phyloP scores from a whole-genome alignment of 2,888 invertebrate species.

The Rhodophaea formosa region DNA sequence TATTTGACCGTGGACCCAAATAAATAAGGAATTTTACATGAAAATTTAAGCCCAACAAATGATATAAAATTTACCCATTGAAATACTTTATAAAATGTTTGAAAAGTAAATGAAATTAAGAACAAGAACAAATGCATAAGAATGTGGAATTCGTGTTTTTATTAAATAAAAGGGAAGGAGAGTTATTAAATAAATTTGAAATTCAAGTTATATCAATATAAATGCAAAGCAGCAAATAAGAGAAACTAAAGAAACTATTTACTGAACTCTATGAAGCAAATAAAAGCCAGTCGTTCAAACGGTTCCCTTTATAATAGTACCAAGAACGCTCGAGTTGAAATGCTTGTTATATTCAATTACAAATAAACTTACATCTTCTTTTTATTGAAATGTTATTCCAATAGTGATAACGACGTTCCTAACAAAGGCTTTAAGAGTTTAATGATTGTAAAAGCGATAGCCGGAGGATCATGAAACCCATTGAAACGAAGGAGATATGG shows the following conservation, averaged over 20 bases:
- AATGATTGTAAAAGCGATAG: slow-evolving; percentile 16
- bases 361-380: background rate
- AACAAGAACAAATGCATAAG: background rate
- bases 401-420: background rate
- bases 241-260: too few species aligned
- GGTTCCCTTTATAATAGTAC: too few species aligned
- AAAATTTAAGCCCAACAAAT: background rate
- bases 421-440: slow-evolving; percentile 7
- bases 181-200: too few species aligned
- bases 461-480: slow-evolving; percentile 11
- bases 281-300: background rate
- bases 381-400: background rate
- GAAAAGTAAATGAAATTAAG: background rate
- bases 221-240: too few species aligned
- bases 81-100: background rate
- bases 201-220: too few species aligned
- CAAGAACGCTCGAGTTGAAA: background rate
- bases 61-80: background rate
- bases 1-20: background rate
- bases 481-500: slow-evolving; percentile 18
- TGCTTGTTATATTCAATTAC: background rate
- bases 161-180: background rate
- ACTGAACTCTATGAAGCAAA: too few species aligned
- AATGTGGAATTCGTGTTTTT: background rate
- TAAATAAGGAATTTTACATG: background rate